phyloP scores from a whole-genome alignment of 2,113 vertebrate species.

The Oncorhynchus kisutch region DNA sequence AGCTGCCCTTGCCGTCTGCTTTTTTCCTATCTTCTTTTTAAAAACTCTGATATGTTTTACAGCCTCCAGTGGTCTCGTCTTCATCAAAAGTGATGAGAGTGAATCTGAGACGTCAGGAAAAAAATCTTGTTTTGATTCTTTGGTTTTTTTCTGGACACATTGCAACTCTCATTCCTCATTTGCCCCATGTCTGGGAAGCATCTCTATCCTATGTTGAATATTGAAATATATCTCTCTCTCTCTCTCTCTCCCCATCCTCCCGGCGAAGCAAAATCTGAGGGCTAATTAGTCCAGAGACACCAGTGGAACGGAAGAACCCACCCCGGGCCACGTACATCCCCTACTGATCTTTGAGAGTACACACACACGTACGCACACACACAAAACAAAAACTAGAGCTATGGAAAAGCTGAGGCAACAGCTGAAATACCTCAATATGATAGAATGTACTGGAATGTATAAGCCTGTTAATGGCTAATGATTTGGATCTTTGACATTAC shows the following conservation, averaged over 20 bases:
- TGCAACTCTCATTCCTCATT: constrained; percentile 19
- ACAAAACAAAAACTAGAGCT: constrained; percentile 13
- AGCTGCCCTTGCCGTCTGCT: background rate
- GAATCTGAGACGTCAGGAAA: constrained; percentile 29
- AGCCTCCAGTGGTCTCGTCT: constrained; percentile 26
- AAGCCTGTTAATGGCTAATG: background rate
- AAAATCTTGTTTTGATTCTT: constrained; percentile 52
- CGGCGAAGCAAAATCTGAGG: constrained; percentile 43
- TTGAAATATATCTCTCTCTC: constrained; percentile 18
- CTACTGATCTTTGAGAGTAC: constrained; percentile 43
- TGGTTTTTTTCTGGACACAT: background rate
- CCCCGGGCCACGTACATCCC: constrained; percentile 37
- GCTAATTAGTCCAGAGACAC: constrained; percentile 64
- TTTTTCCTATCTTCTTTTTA: constrained; percentile 21
- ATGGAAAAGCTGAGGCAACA: background rate
- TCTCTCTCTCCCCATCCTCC: constrained; percentile 28
- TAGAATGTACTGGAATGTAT: background rate
- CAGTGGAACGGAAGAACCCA: constrained; percentile 44
- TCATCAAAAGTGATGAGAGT: constrained; percentile 35
- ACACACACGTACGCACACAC: background rate
- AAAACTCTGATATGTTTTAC: constrained; percentile 6
- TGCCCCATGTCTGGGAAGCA: constrained; percentile 19
- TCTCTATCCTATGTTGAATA: constrained; percentile 34
- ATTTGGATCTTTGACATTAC: background rate
- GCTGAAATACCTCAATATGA: background rate